Evolutionary conservation across 2,888 invertebrate genomes (phyloP).

Genomic region (Incurvaria masculella): DNA sequence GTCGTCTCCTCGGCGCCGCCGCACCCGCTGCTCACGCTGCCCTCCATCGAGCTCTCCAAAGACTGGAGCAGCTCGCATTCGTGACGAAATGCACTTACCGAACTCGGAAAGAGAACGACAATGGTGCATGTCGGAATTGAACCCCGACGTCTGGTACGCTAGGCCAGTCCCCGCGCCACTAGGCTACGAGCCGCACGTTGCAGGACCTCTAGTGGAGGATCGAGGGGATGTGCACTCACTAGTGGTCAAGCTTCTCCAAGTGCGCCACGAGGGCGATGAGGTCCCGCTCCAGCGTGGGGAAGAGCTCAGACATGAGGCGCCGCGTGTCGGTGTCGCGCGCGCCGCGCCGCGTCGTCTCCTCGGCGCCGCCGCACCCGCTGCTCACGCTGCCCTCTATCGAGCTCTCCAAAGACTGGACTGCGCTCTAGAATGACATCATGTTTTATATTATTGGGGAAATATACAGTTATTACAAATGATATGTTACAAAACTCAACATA

Average conservation of each 20-base stretch:
- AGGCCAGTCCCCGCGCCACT: no score
- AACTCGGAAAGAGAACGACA: no score
- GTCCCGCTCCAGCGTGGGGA: conserved; percentile 84
- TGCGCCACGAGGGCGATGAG: conserved; percentile 80
- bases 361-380: conserved; percentile 19
- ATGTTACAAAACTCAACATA: no score
- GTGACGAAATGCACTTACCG: no score
- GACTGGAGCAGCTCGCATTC: conserved; percentile 22
- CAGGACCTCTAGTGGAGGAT: no score
- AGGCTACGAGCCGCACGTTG: no score
- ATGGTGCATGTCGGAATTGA: no score
- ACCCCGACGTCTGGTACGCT: no score
- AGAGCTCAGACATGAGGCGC: conserved; percentile 85
- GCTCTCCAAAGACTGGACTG: conserved; percentile 21
- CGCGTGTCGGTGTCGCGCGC: conserved; percentile 59
- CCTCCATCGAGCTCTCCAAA: conserved; percentile 24
- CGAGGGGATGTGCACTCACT: conserved; percentile 74
- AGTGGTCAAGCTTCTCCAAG: conserved; percentile 84
- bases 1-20: conserved; percentile 16
- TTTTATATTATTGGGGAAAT: no score
- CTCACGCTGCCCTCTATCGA: conserved; percentile 21
- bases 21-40: conserved; percentile 20
- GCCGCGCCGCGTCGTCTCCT: conserved; percentile 8
- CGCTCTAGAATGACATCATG: no score
- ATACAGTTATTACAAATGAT: no score